phyloP scores from a whole-genome alignment of 2,888 invertebrate species.

The Archips xylosteana region DNA sequence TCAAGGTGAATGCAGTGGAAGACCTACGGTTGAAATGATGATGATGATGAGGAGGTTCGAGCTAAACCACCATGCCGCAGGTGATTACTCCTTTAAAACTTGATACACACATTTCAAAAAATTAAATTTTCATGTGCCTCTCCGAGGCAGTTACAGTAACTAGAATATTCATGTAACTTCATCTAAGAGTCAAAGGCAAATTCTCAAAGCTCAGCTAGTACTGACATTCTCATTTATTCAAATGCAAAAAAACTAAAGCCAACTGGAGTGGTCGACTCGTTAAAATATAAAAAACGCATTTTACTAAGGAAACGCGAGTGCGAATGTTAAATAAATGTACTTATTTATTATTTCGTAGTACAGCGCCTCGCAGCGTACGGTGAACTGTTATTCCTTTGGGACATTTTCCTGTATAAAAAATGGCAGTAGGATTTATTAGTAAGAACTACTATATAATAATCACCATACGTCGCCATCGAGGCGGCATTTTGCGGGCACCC shows the following conservation, averaged over 20 bases:
- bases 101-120: not conserved
- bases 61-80: too few species aligned
- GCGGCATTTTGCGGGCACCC: too few species aligned
- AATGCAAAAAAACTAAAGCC: slow-evolving; percentile 8
- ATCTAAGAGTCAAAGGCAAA: not conserved
- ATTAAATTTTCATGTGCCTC: not conserved
- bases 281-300: slow-evolving; percentile 15
- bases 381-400: not conserved
- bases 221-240: slow-evolving; percentile 9
- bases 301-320: slow-evolving; percentile 9
- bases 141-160: not conserved
- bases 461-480: too few species aligned
- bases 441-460: too few species aligned
- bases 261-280: slow-evolving; percentile 9
- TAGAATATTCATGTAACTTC: slow-evolving; percentile 8
- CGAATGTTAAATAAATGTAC: not conserved
- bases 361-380: not conserved
- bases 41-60: too few species aligned
- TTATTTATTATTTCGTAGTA: slow-evolving; percentile 13
- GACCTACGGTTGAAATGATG: too few species aligned
- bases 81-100: not conserved
- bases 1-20: too few species aligned
- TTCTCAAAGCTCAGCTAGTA: slow-evolving; percentile 4
- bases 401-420: not conserved
- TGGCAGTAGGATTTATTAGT: not conserved